Evolutionary conservation across 1,140 invertebrate species (phyloP).

Genomic region (Argopecten irradians): DNA sequence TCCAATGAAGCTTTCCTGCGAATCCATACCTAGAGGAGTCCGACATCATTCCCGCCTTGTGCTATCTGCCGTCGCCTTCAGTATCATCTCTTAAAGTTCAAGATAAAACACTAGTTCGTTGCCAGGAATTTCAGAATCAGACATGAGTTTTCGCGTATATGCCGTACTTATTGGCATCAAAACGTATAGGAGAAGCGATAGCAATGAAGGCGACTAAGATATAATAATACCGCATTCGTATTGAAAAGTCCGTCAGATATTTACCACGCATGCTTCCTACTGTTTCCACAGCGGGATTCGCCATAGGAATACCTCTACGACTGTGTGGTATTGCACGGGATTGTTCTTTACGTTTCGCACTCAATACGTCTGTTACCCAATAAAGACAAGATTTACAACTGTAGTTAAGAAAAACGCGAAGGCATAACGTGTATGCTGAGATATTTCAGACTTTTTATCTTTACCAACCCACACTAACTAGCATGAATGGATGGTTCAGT

Average conservation of each 20-base stretch:
- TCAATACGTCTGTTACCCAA: conserved; percentile 10
- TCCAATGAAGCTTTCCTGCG: background rate
- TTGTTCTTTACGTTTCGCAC: conserved; percentile 7
- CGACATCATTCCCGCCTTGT: background rate
- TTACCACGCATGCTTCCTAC: conserved; percentile 4
- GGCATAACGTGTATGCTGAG: background rate
- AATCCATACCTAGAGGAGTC: background rate
- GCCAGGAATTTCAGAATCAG: background rate
- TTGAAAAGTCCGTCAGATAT: background rate
- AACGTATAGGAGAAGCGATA: background rate
- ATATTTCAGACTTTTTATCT: background rate
- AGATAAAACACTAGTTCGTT: conserved; percentile 22
- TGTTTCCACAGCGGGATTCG: conserved; percentile 2
- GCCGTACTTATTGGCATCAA: conserved; percentile 5
- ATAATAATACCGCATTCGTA: conserved; percentile 2
- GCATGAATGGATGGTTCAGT: background rate
- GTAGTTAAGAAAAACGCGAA: background rate
- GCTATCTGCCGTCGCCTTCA: conserved; percentile 14
- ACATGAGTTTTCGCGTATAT: background rate
- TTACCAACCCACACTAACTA: background rate
- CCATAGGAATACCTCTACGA: background rate
- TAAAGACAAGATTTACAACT: conserved; percentile 23
- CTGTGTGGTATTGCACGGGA: conserved; percentile 8
- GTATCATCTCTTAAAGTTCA: conserved; percentile 10
- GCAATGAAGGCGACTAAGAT: background rate